Evolutionary conservation across 1,140 invertebrate species (phyloP), one percentile per base, ranked within the genome.

Genomic region (Lordiphosa clarofinis): DNA sequence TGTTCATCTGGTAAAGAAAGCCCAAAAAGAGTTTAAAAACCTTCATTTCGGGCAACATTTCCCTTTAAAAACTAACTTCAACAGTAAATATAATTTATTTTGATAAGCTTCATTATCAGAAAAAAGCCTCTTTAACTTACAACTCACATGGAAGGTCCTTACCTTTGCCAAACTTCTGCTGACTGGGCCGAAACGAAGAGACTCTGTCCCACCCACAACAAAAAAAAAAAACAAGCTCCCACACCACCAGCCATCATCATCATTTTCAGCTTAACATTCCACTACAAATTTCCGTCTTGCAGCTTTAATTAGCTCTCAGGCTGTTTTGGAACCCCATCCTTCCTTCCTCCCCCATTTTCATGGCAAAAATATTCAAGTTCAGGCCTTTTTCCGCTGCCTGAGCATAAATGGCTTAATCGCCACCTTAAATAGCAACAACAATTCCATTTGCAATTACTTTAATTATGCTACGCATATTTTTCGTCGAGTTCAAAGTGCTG

Each of bases 381-480:
- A 67, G 39, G 28, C 35, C 52, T 75, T 67, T 81, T 75, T 75
- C 56, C 68, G 76, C 74, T 78, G 74, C 69, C 74, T 61, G 62
- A 56, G 68, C 78, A 82, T 82, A 76, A 81, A 81, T 81, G 76
- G 76, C 76, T 81, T 82, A 82, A 81, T 78, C 70, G 74, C 54
- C 47, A 58, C 52, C 74, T 68, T 79, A 28, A 50, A 52, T 42
- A 46, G 60, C 52, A 74, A 39, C 35, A 42, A 42, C 48, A 73
- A 78, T 79, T 82, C 66, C 75, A 75, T 67, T 60, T 55, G 75
- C 58, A 81, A 82, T 81, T 81, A 81, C 58, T 81, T 81, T 81
- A 82, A 81, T 81, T 82, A 70, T 70, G 39, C 9, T 42, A 38
- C 49, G 61, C 67, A 71, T 76, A 73, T 78, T 67, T 73, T 48